These are phyloP conservation scores for Sesia bembeciformis DNA, from an alignment of 2,888 invertebrate genomes.

Conservation along the genomic window DNA sequence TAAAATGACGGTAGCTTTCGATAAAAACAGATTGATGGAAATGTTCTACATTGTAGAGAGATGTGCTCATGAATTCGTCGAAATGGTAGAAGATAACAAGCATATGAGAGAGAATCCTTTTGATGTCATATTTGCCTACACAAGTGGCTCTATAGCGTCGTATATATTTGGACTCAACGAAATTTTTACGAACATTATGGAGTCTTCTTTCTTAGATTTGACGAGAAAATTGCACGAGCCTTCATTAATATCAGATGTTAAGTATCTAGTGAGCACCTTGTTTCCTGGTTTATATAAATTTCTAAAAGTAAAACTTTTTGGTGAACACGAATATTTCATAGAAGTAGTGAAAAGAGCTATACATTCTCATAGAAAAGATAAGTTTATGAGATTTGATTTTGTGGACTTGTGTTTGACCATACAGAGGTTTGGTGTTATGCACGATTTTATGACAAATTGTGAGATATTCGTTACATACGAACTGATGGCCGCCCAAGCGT, in stretches of 20 bases:
- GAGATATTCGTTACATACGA: conserved; percentile 37
- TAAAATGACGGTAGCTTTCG: conserved; percentile 51
- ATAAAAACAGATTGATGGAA: conserved; percentile 43
- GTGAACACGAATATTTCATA: conserved; percentile 40
- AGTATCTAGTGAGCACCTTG: conserved; percentile 16
- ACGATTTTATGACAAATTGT: conserved; percentile 30
- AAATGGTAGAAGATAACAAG: conserved; percentile 23
- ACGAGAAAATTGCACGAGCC: conserved; percentile 27
- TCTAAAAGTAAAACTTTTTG: conserved; percentile 32
- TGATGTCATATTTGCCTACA: conserved; percentile 33
- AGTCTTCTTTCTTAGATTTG: conserved; percentile 15
- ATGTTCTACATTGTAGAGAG: conserved; percentile 47
- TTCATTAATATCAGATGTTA: conserved; percentile 16
- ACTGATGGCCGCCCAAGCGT: conserved; percentile 52
- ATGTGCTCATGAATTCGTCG: conserved; percentile 37
- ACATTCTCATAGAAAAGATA: conserved; percentile 20
- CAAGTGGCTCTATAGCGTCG: conserved; percentile 42
- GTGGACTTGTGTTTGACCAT: conserved; percentile 32
- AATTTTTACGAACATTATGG: not conserved
- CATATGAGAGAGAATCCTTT: conserved; percentile 26
- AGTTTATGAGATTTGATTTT: conserved; percentile 32
- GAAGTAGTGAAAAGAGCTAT: conserved; percentile 37
- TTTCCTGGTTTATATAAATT: conserved; percentile 28
- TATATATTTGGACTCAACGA: conserved; percentile 3
- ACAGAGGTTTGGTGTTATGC: conserved; percentile 35